Evolutionary conservation across 2,888 invertebrate genomes (phyloP).

Genomic region (Tribolium freemani): DNA sequence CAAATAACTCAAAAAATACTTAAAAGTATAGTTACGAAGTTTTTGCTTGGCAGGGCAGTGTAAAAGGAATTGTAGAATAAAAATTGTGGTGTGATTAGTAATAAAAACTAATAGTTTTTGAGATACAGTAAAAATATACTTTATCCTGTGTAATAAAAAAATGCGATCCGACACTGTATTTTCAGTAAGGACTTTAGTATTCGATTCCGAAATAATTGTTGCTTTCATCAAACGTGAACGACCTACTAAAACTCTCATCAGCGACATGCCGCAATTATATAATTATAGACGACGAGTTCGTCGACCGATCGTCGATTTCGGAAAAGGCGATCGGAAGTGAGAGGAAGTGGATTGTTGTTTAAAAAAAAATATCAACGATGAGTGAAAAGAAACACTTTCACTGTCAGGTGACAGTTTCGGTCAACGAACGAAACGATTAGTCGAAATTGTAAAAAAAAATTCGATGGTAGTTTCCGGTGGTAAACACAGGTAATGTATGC

Average conservation of each 20-base stretch:
- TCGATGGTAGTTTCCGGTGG: not conserved
- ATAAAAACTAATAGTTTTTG: too few species aligned
- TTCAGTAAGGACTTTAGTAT: not conserved
- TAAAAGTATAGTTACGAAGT: too few species aligned
- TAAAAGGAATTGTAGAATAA: too few species aligned
- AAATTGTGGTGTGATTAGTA: too few species aligned
- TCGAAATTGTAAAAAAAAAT: not conserved
- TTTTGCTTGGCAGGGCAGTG: too few species aligned
- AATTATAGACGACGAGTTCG: constrained; percentile 40
- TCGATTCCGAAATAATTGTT: constrained; percentile 29
- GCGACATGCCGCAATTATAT: constrained; percentile 38
- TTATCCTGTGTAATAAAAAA: too few species aligned
- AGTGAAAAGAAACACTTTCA: constrained; percentile 19
- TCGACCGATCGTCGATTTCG: constrained; percentile 34
- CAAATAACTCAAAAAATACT: too few species aligned
- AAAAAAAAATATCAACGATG: constrained; percentile 2
- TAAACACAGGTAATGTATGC: constrained; percentile 8
- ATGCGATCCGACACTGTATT: too few species aligned
- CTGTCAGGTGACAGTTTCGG: constrained; percentile 5
- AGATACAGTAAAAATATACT: too few species aligned
- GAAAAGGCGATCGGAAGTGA: constrained; percentile 30
- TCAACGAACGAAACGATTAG: constrained; percentile 1
- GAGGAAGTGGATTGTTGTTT: constrained; percentile 13
- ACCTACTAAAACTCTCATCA: constrained; percentile 38
- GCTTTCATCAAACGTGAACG: constrained; percentile 42